Conservation (phyloP, 2,797 vertebrate species). For the Crax fasciolata region DNA sequence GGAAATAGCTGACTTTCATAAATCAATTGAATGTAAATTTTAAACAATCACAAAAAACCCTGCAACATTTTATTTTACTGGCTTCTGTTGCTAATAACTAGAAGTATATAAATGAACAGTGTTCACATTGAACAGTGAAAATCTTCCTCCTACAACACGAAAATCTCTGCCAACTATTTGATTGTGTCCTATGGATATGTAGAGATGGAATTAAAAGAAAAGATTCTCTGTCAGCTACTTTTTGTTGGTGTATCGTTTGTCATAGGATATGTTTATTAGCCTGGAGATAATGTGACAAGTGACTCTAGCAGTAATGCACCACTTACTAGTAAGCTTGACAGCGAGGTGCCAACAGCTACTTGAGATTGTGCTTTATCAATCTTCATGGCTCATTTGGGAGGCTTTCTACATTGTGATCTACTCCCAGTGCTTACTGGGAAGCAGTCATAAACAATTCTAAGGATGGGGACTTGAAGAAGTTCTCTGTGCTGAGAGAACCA, state of each 20-base stretch:
- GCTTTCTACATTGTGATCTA: constrained; percentile 55
- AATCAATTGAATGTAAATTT: not conserved
- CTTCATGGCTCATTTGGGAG: constrained; percentile 82
- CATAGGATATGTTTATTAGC: constrained; percentile 79
- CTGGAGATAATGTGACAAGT: constrained; percentile 83
- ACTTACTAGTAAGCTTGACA: constrained; percentile 84
- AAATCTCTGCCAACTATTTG: constrained; percentile 8
- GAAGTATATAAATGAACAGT: not conserved
- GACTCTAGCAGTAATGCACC: constrained; percentile 79
- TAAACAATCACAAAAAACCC: not conserved
- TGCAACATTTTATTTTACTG: not conserved
- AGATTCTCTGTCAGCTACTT: constrained; percentile 73
- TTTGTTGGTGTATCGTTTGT: constrained; percentile 80
- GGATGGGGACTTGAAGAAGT: constrained; percentile 37
- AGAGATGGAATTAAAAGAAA: constrained; percentile 64
- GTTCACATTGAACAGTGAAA: not conserved
- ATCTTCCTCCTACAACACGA: not conserved
- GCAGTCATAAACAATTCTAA: not conserved
- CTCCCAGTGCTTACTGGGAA: constrained; percentile 54
- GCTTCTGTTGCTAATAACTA: not conserved
- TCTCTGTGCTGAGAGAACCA: constrained; percentile 10
- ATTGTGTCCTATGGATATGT: constrained; percentile 48
- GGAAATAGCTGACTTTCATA: not conserved
- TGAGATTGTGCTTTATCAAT: constrained; percentile 81
- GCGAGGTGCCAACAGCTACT: constrained; percentile 81